Evolutionary conservation across 1,140 invertebrate genomes (phyloP).

Genomic region (Diabrotica undecimpunctata): DNA sequence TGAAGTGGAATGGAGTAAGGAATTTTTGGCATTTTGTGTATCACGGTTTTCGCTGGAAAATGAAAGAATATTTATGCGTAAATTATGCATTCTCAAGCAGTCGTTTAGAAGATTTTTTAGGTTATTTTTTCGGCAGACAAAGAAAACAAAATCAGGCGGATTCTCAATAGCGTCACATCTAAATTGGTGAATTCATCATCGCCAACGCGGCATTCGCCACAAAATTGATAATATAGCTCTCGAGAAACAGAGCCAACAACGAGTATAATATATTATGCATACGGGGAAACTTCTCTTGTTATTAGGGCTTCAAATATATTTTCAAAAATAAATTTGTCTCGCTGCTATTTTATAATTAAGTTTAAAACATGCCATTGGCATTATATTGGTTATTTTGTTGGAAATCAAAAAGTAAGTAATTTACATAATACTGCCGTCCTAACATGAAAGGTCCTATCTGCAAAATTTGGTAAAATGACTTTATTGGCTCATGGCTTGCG

Average conservation of each 20-base stretch:
- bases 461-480: too few species aligned
- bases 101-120: neutral
- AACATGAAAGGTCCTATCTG: too few species aligned
- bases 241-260: neutral
- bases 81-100: neutral
- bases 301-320: too few species aligned
- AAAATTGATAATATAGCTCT: neutral
- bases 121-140: slow-evolving; percentile 1
- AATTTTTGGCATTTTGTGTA: slow-evolving; percentile 3
- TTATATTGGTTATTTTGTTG: too few species aligned
- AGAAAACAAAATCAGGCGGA: neutral
- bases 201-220: neutral
- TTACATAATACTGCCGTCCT: too few species aligned
- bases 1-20: neutral
- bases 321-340: too few species aligned
- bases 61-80: slow-evolving; percentile 2
- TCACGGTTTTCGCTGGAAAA: neutral
- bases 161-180: neutral
- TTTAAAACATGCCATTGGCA: too few species aligned
- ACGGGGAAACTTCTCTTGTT: too few species aligned
- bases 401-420: too few species aligned
- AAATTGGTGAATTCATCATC: slow-evolving; percentile 1
- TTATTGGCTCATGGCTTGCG: too few species aligned
- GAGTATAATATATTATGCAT: neutral
- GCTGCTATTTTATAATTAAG: too few species aligned